Evolutionary conservation across 2,888 invertebrate genomes (phyloP).

Genomic region (Sphaerophoria taeniata): DNA sequence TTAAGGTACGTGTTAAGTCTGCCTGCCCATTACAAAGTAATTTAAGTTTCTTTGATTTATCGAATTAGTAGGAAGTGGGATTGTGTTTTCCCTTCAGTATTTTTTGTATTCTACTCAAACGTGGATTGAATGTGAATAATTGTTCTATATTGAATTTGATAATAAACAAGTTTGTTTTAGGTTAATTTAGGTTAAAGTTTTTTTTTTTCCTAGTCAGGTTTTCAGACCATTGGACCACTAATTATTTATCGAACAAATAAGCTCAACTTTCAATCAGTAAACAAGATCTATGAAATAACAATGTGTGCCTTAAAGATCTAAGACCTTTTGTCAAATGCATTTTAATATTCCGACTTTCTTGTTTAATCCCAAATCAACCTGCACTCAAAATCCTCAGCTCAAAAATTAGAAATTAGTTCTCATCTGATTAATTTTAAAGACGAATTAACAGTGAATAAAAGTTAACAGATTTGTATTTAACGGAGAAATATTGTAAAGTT

Average conservation of each 20-base stretch:
- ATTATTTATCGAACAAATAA: background rate
- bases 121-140: conserved; percentile 41
- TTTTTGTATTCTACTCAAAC: conserved; percentile 43
- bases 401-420: too few relatives aligned
- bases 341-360: background rate
- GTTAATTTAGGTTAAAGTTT: conserved; percentile 6
- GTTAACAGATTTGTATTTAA: too few relatives aligned
- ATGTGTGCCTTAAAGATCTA: conserved; percentile 16
- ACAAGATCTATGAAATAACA: background rate
- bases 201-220: conserved; percentile 49
- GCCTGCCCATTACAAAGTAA: conserved; percentile 51
- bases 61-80: conserved; percentile 41
- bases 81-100: conserved; percentile 57
- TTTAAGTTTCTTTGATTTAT: conserved; percentile 17
- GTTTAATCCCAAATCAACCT: background rate
- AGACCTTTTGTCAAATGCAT: conserved; percentile 14
- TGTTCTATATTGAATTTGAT: conserved; percentile 7
- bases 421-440: too few relatives aligned
- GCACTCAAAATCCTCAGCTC: background rate
- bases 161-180: conserved; percentile 36
- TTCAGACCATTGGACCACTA: conserved; percentile 18
- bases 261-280: background rate
- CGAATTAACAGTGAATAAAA: too few relatives aligned
- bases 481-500: too few relatives aligned
- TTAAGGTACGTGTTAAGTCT: conserved; percentile 23